These are phyloP conservation scores for Phylloscopus whistleri DNA, from an alignment of 2,113 vertebrate genomes.

Conservation along the genomic window DNA sequence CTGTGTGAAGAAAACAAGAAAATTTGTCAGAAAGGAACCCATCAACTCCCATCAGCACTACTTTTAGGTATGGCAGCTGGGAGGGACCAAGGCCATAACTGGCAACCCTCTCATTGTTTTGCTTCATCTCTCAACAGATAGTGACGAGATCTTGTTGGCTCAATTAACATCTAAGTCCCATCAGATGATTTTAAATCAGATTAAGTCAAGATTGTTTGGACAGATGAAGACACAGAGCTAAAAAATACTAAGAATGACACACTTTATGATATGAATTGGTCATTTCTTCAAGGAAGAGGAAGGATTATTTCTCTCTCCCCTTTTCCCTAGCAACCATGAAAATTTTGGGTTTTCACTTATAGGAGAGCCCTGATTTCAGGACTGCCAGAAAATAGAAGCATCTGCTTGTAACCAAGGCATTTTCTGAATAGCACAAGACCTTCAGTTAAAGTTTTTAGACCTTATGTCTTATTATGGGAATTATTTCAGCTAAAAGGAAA, in stretches of 20 bases:
- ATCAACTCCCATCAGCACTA: background rate
- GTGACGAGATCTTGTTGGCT: background rate
- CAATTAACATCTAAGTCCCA: background rate
- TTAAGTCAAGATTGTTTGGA: background rate
- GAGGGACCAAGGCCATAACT: background rate
- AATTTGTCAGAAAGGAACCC: background rate
- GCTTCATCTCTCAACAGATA: background rate
- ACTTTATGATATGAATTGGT: background rate
- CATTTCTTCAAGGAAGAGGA: background rate
- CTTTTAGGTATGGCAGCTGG: background rate
- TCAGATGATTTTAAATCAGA: background rate
- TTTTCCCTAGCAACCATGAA: slow-evolving; percentile 25
- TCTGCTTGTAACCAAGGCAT: background rate
- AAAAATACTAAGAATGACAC: background rate
- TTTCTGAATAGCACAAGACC: background rate
- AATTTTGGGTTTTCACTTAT: background rate
- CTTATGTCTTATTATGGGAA: background rate
- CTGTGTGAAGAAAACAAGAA: background rate
- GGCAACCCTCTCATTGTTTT: background rate
- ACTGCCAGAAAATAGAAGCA: background rate
- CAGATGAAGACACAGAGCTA: background rate
- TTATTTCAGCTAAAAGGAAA: slow-evolving; percentile 24
- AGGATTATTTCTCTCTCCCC: background rate
- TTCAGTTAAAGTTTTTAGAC: slow-evolving; percentile 14
- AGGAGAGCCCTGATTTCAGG: slow-evolving; percentile 8